Evolutionary conservation across 2,888 invertebrate genomes (phyloP).

Genomic region (Hypercompe scribonia): DNA sequence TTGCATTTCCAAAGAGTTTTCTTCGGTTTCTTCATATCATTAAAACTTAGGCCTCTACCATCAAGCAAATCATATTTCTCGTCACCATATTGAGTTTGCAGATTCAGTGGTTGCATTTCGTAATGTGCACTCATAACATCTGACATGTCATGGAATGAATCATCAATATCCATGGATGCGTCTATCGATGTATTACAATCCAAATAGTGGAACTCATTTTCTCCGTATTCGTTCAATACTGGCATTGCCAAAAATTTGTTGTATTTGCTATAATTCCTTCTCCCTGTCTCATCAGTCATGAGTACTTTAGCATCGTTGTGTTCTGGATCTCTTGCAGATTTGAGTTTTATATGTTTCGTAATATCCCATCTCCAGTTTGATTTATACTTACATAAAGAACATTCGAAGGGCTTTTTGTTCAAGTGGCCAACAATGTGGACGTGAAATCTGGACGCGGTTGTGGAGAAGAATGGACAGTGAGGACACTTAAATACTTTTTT

Average conservation of each 20-base stretch:
- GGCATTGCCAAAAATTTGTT: constrained; percentile 93
- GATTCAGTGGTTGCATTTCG: constrained; percentile 88
- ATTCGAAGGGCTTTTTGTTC: constrained; percentile 97
- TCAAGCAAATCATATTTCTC: constrained; percentile 65
- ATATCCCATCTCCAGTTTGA: constrained; percentile 99
- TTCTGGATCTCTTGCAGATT: constrained; percentile 93
- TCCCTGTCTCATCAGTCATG: constrained; percentile 96
- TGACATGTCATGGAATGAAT: constrained; percentile 81
- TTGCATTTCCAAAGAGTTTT: constrained; percentile 95
- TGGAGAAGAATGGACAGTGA: constrained; percentile 96
- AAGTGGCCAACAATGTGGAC: constrained; percentile 97
- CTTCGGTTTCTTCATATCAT: constrained; percentile 85
- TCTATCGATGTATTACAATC: constrained; percentile 75
- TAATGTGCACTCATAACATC: constrained; percentile 75
- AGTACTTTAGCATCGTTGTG: constrained; percentile 94
- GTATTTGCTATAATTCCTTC: constrained; percentile 96
- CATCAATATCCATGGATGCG: constrained; percentile 79
- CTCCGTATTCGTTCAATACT: constrained; percentile 86
- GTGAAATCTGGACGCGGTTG: constrained; percentile 96
- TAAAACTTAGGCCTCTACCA: constrained; percentile 65
- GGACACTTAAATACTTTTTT: constrained; percentile 96
- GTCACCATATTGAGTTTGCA: constrained; percentile 77
- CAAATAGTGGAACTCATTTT: constrained; percentile 81
- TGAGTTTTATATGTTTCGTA: constrained; percentile 97
- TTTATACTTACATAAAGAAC: constrained; percentile 96